phyloP scores from a whole-genome alignment of 2,888 invertebrate genomes.

The Hydrotaea diabolus region DNA sequence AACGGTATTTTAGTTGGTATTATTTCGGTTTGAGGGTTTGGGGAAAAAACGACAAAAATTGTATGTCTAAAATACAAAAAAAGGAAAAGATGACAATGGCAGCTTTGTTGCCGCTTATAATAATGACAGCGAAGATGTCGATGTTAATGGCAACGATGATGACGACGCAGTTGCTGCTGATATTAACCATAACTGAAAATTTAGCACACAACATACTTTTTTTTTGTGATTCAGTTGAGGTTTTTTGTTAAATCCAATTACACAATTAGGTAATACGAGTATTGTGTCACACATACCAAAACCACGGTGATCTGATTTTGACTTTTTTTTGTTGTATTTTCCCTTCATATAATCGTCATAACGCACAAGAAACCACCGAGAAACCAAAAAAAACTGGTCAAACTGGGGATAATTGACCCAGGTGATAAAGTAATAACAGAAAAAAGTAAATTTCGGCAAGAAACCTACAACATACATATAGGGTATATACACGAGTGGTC shows the following conservation, averaged over 20 bases:
- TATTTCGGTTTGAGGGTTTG: conserved; percentile 21
- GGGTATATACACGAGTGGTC: neutral
- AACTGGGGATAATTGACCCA: conserved; percentile 43
- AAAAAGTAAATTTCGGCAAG: conserved; percentile 31
- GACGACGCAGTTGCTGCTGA: conserved; percentile 30
- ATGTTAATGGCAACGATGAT: neutral
- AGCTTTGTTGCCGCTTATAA: neutral
- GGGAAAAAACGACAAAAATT: neutral
- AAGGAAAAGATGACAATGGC: neutral
- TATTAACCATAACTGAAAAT: conserved; percentile 34
- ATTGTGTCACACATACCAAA: conserved; percentile 9
- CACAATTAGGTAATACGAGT: conserved; percentile 51
- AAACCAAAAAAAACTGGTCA: conserved; percentile 12
- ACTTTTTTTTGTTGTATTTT: conserved; percentile 11
- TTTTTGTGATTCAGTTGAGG: neutral
- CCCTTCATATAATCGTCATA: neutral
- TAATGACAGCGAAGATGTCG: neutral
- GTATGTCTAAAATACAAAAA: no score
- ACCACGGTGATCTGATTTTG: conserved; percentile 31
- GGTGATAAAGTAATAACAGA: conserved; percentile 52
- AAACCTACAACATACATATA: neutral
- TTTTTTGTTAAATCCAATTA: conserved; percentile 38
- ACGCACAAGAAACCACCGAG: neutral
- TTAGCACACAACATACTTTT: conserved; percentile 36
- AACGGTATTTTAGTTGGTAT: conserved; percentile 12